Conservation (phyloP, 2,113 vertebrate species). For the Oncorhynchus mykiss region DNA sequence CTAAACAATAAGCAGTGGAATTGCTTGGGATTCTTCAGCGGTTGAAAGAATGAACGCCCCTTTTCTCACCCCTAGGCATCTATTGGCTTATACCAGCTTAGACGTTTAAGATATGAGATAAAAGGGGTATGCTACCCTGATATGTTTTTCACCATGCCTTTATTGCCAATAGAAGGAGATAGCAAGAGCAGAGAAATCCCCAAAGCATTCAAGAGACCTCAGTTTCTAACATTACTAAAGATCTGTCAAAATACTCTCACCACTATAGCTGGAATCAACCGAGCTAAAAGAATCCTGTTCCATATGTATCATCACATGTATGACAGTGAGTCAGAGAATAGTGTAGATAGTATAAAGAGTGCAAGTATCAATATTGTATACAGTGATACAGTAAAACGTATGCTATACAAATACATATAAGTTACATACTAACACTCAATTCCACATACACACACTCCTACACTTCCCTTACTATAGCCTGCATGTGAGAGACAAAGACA, state of each 20-base stretch:
- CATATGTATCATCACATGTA: background rate
- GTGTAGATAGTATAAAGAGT: background rate
- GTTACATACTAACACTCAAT: background rate
- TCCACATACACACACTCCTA: background rate
- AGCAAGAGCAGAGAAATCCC: constrained; percentile 18
- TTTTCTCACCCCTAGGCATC: constrained; percentile 27
- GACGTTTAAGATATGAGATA: constrained; percentile 54
- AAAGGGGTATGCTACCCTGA: constrained; percentile 37
- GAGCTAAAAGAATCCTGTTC: too few species aligned
- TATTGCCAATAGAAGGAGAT: constrained; percentile 44
- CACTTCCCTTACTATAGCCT: constrained; percentile 14
- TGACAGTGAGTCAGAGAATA: background rate
- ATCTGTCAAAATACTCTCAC: background rate
- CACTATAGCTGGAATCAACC: background rate
- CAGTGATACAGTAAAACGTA: background rate
- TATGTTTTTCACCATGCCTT: constrained; percentile 34
- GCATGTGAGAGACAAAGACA: constrained; percentile 42
- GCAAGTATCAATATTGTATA: background rate
- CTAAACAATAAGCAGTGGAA: constrained; percentile 60
- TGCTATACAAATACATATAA: background rate
- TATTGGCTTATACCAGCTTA: constrained; percentile 58
- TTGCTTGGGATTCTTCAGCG: constrained; percentile 36
- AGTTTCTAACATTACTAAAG: background rate
- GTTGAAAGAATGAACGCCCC: constrained; percentile 41
- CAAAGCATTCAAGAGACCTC: constrained; percentile 37